phyloP scores from a whole-genome alignment of 1,140 invertebrate species.

The Aporrectodea caliginosa region DNA sequence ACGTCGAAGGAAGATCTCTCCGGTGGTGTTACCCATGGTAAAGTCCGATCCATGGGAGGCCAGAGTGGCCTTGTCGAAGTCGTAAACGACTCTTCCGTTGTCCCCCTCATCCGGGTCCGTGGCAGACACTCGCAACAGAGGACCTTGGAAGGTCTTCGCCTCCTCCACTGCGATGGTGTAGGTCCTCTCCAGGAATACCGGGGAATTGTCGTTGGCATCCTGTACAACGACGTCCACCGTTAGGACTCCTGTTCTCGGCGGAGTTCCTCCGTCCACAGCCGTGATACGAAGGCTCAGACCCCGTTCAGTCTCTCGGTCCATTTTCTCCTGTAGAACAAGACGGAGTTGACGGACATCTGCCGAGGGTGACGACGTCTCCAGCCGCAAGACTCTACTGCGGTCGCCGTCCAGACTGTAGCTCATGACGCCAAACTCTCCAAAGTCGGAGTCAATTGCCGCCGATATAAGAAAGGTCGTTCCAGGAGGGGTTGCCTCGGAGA shows the following conservation, averaged over 20 bases:
- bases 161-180: neutral
- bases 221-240: slow-evolving; percentile 13
- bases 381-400: neutral
- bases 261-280: slow-evolving; percentile 30
- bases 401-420: neutral
- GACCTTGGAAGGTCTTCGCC: neutral
- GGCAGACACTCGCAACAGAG: neutral
- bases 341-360: slow-evolving; percentile 17
- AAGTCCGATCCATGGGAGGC: slow-evolving; percentile 17
- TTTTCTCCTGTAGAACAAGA: slow-evolving; percentile 20
- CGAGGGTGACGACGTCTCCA: neutral
- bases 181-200: slow-evolving; percentile 47
- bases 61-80: neutral
- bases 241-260: slow-evolving; percentile 11
- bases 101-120: neutral
- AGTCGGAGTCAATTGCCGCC: neutral
- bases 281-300: slow-evolving; percentile 20
- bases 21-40: slow-evolving; percentile 24
- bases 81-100: slow-evolving; percentile 8
- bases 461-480: neutral
- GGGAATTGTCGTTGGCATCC: slow-evolving; percentile 51
- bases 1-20: slow-evolving; percentile 13
- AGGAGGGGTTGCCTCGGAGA: neutral
- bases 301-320: slow-evolving; percentile 25
- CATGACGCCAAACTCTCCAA: neutral